These are phyloP conservation scores for Drosophila austrosaltans DNA, from an alignment of 2,888 invertebrate species.

Conservation along the genomic window DNA sequence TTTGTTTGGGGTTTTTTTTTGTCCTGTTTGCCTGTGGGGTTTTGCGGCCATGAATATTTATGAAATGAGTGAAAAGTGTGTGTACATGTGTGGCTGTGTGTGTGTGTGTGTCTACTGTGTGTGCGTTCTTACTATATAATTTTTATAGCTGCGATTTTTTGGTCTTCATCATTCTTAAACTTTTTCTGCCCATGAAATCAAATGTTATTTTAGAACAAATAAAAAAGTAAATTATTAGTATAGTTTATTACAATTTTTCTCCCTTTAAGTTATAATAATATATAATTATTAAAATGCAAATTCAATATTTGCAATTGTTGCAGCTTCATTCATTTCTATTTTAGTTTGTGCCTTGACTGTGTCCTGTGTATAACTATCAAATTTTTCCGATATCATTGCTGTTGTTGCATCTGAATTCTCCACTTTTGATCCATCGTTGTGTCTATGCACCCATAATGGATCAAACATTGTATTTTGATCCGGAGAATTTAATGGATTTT, in stretches of 20 bases:
- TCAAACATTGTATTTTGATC: background rate
- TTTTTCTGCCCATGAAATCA: background rate
- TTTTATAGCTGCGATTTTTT: background rate
- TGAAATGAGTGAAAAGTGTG: constrained; percentile 27
- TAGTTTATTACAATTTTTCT: background rate
- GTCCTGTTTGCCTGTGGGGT: constrained; percentile 11
- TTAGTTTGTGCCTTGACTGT: background rate
- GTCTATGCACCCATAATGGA: background rate
- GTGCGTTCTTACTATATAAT: background rate
- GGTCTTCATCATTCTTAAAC: background rate
- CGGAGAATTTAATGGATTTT: background rate
- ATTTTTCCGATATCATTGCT: background rate
- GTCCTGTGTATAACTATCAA: no score
- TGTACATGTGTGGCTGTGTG: background rate
- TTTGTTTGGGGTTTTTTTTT: constrained; percentile 17
- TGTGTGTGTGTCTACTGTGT: background rate
- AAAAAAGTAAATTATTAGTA: background rate
- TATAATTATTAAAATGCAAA: no score
- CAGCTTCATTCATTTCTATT: background rate
- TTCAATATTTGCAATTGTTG: background rate
- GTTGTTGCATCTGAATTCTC: no score
- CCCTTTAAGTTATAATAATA: no score
- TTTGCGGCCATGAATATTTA: constrained; percentile 53
- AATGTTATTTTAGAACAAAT: background rate
- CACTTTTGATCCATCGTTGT: no score